Conservation (phyloP, 2,888 invertebrate species). For the Brachypterus glaber region DNA sequence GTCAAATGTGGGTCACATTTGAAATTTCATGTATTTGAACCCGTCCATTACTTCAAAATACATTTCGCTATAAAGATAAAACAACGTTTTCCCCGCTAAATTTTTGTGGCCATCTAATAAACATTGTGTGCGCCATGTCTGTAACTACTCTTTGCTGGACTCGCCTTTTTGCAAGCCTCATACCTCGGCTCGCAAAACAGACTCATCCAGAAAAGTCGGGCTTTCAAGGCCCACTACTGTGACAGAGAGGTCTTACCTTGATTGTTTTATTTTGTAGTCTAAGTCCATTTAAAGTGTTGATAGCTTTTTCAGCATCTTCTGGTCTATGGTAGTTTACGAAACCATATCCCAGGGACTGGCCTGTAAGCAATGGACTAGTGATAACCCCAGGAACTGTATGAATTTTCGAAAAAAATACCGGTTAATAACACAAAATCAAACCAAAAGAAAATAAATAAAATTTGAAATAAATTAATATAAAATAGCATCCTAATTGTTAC, state of each 20-base stretch:
- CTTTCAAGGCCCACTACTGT: neutral
- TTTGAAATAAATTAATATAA: too few relatives aligned
- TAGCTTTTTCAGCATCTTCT: conserved; percentile 98
- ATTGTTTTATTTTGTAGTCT: conserved; percentile 99
- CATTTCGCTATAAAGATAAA: too few relatives aligned
- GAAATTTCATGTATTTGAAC: too few relatives aligned
- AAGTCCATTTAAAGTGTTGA: conserved; percentile 94
- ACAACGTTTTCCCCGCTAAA: too few relatives aligned
- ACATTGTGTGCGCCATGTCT: too few relatives aligned
- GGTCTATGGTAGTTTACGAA: conserved; percentile 98
- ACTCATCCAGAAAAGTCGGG: too few relatives aligned
- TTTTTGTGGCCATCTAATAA: too few relatives aligned
- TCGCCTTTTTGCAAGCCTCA: too few relatives aligned
- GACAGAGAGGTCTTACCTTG: conserved; percentile 56
- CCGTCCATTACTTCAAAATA: too few relatives aligned
- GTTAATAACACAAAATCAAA: conserved; percentile 31
- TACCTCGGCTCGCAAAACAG: conserved; percentile 4
- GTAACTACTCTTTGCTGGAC: too few relatives aligned
- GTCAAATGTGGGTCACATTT: too few relatives aligned
- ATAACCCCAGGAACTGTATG: conserved; percentile 41
- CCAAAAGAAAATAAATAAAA: conserved; percentile 16
- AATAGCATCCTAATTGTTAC: too few relatives aligned
- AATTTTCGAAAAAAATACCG: conserved; percentile 31
- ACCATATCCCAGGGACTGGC: conserved; percentile 98
- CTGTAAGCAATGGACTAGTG: conserved; percentile 50